Evolutionary conservation across 53 echinoderm and acorn worm species (phyloP), one percentile per base, ranked within the genome.

Genomic region (Paracentrotus lividus): DNA sequence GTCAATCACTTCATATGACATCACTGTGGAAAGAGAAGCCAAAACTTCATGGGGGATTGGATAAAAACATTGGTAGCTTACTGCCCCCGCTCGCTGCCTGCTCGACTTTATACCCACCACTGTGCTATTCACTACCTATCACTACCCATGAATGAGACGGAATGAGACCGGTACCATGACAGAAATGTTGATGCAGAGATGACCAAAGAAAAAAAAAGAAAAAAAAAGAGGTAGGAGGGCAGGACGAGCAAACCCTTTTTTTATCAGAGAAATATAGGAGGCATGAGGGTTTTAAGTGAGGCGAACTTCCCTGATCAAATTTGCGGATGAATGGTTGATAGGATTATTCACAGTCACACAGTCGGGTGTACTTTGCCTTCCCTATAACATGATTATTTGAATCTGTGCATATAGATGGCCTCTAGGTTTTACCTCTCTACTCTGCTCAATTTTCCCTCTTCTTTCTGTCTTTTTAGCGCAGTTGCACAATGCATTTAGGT

Each of bases 321-420:
- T 92, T 92, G 92, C 81, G 92, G 92, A 55, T 92, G 92, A 92
- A 92, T 57, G 92, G 58, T 59, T 92, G 92, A 92, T 92, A 57
- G 77, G 92, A 92, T 92, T 92, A 92, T 92, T 92, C 92, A 92
- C 92, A 92, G 92, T 77, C 92, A 92, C 92, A 92, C 58, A 92
- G 92, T 78, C 92, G n/a, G 34, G 81, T 92, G 92, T 92, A 92
- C 92, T 92, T 92, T 92, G 76, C 53, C 38, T 51, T 91, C 38
- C 92, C 44, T 36, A 55, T 92, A 92, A 92, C 92, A 58, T 92
- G 92, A 92, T 92, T 92, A 92, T 78, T 92, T 72, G 91, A 91
- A 72, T 78, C 92, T 53, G 92, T 91, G 58, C 81, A 52, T 78
- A 77, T 78, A 55, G 78, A 92, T 78, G 77, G 92, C 91, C 69